Percentiles rank a stretch among this genome's conserved stretches.
Conservation (phyloP, 2,113 vertebrate species). For the Gymnocephalus cernua region DNA sequence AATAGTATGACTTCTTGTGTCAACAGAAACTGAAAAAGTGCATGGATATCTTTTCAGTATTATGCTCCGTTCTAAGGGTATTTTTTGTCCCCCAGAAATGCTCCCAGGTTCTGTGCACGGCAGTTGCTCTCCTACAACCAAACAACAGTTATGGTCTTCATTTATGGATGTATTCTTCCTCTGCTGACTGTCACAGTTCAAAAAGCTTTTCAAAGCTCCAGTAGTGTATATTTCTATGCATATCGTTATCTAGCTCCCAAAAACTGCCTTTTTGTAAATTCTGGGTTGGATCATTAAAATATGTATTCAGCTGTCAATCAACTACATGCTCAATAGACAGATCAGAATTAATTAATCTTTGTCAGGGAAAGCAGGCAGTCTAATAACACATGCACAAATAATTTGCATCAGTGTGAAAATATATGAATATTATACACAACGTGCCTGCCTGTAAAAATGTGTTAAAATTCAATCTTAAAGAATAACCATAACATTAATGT, state of each 20-base stretch:
- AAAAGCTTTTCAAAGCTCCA: slow-evolving; percentile 1
- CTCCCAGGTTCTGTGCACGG: background rate
- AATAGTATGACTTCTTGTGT: background rate
- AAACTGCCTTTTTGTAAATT: background rate
- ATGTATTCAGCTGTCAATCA: slow-evolving; percentile 27
- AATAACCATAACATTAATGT: slow-evolving; percentile 1
- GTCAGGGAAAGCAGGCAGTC: background rate
- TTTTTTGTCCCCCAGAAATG: background rate
- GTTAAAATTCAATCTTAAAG: slow-evolving; percentile 9
- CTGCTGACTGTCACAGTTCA: background rate
- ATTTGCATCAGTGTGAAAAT: slow-evolving; percentile 4
- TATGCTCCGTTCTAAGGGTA: background rate
- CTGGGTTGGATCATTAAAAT: background rate
- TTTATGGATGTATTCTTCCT: background rate
- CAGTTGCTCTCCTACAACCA: background rate
- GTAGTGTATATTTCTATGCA: background rate
- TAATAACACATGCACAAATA: background rate
- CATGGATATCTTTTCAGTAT: background rate
- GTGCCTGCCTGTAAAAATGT: slow-evolving; percentile 13
- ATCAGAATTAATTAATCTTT: slow-evolving; percentile 27
- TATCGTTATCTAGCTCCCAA: background rate
- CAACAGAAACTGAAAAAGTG: background rate
- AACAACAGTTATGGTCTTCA: background rate
- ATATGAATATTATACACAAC: background rate
- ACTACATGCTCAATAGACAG: slow-evolving; percentile 4